Conservation (phyloP, 2,797 vertebrate genomes). For the Pseudochirops cupreus region DNA sequence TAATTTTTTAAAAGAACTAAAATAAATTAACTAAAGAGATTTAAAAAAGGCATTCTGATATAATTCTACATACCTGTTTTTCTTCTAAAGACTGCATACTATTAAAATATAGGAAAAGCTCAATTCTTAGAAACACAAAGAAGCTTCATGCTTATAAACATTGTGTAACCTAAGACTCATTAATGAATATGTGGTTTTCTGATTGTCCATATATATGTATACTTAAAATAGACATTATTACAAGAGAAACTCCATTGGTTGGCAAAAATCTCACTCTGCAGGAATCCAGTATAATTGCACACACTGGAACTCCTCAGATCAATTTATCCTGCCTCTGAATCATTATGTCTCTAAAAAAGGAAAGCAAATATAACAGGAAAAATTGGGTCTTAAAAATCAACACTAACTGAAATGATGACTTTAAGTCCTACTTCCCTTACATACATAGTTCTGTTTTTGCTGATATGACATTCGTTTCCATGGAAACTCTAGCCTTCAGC, state of each 20-base stretch:
- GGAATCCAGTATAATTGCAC: background rate
- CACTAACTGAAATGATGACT: background rate
- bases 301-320: background rate
- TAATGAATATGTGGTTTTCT: background rate
- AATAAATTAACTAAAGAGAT: background rate
- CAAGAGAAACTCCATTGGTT: conserved; percentile 19
- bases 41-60: background rate
- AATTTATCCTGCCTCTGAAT: conserved; percentile 1
- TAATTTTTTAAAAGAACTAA: conserved; percentile 7
- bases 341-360: background rate
- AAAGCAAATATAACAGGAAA: conserved; percentile 12
- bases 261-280: conserved; percentile 6
- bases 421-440: background rate
- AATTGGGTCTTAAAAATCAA: background rate
- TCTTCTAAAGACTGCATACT: background rate
- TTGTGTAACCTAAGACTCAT: background rate
- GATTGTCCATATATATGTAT: background rate
- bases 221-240: background rate
- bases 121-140: conserved; percentile 16
- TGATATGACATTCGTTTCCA: conserved; percentile 19
- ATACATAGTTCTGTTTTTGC: background rate
- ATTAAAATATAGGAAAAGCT: background rate
- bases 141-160: background rate
- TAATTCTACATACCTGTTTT: background rate
- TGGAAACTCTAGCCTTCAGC: background rate